phyloP scores from a whole-genome alignment of 2,888 invertebrate species.

The Aplocera efformata region DNA sequence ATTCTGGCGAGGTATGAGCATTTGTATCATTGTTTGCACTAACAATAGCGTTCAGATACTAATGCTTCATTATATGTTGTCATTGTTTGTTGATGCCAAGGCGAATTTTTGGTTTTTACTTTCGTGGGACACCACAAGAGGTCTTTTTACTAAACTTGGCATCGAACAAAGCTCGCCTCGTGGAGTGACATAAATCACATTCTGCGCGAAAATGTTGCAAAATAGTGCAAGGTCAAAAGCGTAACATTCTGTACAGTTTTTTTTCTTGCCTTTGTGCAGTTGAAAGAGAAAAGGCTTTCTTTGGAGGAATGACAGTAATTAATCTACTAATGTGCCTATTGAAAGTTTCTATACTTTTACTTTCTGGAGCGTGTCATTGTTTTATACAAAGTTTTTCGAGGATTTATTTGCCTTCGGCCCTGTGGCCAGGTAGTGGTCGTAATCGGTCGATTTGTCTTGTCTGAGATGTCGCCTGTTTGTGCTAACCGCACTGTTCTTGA shows the following conservation, averaged over 20 bases:
- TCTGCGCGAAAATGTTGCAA: constrained; percentile 71
- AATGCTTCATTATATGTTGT: constrained; percentile 52
- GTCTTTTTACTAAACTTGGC: constrained; percentile 61
- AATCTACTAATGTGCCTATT: constrained; percentile 65
- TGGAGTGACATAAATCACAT: constrained; percentile 63
- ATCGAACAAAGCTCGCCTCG: constrained; percentile 49
- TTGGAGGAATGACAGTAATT: constrained; percentile 60
- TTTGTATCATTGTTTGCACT: constrained; percentile 46
- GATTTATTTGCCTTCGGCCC: constrained; percentile 65
- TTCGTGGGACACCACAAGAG: constrained; percentile 66
- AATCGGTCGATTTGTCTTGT: constrained; percentile 79
- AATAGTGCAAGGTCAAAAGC: constrained; percentile 62
- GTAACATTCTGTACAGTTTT: constrained; percentile 44
- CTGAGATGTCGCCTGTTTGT: constrained; percentile 74
- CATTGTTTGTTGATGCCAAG: constrained; percentile 42
- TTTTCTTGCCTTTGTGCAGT: constrained; percentile 45
- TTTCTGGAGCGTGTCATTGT: constrained; percentile 61
- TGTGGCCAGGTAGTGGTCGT: constrained; percentile 72
- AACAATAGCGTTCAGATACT: constrained; percentile 44
- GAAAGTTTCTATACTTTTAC: constrained; percentile 61
- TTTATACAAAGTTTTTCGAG: constrained; percentile 45
- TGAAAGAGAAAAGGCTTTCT: constrained; percentile 62
- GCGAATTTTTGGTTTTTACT: constrained; percentile 45
- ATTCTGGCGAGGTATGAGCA: constrained; percentile 55
- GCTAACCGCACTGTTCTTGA: constrained; percentile 73